phyloP scores from a whole-genome alignment of 2,797 vertebrate species.

The Fratercula arctica region DNA sequence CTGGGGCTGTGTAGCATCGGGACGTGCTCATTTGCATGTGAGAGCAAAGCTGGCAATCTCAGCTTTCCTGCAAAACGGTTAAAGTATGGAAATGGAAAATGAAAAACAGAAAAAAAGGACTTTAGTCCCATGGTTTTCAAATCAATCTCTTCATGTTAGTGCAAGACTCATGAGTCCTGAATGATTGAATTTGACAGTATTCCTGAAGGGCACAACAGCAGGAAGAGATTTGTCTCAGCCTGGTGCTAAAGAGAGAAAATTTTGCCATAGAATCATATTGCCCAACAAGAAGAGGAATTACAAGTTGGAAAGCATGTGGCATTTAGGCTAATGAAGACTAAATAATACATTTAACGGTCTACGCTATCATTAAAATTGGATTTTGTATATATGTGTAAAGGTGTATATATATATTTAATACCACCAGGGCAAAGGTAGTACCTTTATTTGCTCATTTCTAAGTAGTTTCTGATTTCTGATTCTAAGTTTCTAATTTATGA shows the following conservation, averaged over 20 bases:
- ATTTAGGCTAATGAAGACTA: background rate
- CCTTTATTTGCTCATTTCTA: background rate
- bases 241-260: constrained; percentile 38
- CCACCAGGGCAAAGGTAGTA: background rate
- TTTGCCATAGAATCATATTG: background rate
- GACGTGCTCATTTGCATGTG: constrained; percentile 14
- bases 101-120: constrained; percentile 25
- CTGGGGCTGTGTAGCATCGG: background rate
- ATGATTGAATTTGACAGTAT: constrained; percentile 63
- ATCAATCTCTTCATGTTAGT: constrained; percentile 57
- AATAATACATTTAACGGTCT: background rate
- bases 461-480: background rate
- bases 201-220: constrained; percentile 46
- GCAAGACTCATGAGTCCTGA: constrained; percentile 37
- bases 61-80: constrained; percentile 19
- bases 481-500: background rate
- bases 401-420: background rate
- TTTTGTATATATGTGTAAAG: background rate
- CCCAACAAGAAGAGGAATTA: constrained; percentile 4
- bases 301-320: background rate
- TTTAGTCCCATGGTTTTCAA: constrained; percentile 30
- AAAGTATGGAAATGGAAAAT: constrained; percentile 39
- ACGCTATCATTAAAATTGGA: background rate
- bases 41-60: constrained; percentile 54
- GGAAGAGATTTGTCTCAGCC: constrained; percentile 48